These are phyloP conservation scores for Drosophila albomicans DNA, from an alignment of 1,140 invertebrate species.

Conservation along the genomic window DNA sequence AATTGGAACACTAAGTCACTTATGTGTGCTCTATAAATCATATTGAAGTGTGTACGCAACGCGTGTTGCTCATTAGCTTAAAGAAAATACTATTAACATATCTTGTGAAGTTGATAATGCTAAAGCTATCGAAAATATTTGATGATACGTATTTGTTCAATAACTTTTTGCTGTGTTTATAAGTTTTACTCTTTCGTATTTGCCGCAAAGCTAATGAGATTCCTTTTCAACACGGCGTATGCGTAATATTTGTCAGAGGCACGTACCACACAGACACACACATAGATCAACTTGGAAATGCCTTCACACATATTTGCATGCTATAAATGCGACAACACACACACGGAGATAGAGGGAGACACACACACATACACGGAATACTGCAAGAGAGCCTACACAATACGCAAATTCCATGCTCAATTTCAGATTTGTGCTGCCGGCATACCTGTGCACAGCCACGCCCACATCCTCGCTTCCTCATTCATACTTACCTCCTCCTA, in stretches of 20 bases:
- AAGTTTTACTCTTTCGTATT: conserved; percentile 2
- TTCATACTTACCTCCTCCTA: neutral
- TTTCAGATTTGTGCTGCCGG: conserved; percentile 54
- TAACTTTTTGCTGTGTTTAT: neutral
- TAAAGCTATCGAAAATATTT: neutral
- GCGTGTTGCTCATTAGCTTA: conserved; percentile 29
- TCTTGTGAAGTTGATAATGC: conserved; percentile 16
- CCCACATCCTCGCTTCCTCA: conserved; percentile 36
- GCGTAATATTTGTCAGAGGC: conserved; percentile 33
- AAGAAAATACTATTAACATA: conserved; percentile 3
- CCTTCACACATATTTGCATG: conserved; percentile 47
- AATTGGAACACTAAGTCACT: conserved; percentile 60
- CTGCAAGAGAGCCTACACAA: conserved; percentile 28
- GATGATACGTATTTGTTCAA: neutral
- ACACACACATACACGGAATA: conserved; percentile 1
- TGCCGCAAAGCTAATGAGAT: conserved; percentile 23
- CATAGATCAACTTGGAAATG: conserved; percentile 36
- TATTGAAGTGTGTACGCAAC: conserved; percentile 34
- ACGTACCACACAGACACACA: conserved; percentile 30
- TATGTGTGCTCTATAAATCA: conserved; percentile 67
- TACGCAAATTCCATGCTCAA: conserved; percentile 59
- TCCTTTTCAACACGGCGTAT: conserved; percentile 13
- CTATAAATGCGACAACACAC: conserved; percentile 35
- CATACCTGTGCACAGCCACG: conserved; percentile 45
- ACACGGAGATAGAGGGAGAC: neutral